Conservation (phyloP, 2,888 invertebrate species). For the Mactromeris polynyma region DNA sequence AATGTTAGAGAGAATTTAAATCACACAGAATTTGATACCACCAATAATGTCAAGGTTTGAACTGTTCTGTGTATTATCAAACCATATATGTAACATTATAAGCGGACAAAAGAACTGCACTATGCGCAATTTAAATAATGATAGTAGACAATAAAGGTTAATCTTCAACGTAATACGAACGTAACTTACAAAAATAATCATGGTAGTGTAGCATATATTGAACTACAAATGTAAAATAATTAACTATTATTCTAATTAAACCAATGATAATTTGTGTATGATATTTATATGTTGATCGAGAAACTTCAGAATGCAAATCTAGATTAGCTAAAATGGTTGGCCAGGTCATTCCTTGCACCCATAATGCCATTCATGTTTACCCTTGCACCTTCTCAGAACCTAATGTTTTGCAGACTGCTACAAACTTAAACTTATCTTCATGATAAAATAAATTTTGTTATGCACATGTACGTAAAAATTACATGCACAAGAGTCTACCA, state of each 20-base stretch:
- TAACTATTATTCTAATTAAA: background rate
- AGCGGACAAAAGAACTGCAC: background rate
- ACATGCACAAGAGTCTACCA: no score
- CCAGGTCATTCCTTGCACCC: no score
- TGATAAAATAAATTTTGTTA: no score
- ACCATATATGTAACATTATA: background rate
- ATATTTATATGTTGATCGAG: background rate
- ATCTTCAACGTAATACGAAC: background rate
- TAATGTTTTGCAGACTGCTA: no score
- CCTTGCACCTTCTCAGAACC: no score
- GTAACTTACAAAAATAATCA: background rate
- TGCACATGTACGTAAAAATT: no score
- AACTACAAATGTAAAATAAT: background rate
- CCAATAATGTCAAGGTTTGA: conserved; percentile 24
- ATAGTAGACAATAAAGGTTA: background rate
- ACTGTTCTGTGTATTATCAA: background rate
- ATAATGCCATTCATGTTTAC: no score
- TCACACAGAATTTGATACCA: conserved; percentile 25
- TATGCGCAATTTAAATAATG: background rate
- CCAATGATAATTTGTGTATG: background rate
- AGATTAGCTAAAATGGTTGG: no score
- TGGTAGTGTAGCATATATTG: background rate
- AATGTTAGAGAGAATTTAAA: conserved; percentile 2
- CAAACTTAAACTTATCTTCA: no score
- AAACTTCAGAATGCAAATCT: background rate